Conservation (phyloP, 1,140 invertebrate species). For the Acromyrmex echinatior region DNA sequence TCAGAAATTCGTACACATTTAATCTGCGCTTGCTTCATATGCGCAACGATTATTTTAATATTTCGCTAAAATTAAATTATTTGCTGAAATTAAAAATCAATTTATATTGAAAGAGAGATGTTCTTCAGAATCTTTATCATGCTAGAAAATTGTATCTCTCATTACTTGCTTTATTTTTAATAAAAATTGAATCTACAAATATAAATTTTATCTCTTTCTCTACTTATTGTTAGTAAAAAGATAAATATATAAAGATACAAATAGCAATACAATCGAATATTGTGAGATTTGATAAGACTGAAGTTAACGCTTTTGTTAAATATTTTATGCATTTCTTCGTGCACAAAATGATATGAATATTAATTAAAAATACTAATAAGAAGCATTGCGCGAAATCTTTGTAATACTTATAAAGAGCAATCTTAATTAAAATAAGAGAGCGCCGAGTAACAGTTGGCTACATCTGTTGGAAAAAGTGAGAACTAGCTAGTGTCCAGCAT, state of each 20-base stretch:
- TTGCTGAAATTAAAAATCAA: background rate
- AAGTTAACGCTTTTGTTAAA: background rate
- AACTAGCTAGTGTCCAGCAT: slow-evolving; percentile 73
- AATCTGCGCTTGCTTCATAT: background rate
- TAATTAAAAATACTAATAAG: background rate
- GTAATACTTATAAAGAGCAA: background rate
- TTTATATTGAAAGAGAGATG: background rate
- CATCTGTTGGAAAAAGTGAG: slow-evolving; percentile 74
- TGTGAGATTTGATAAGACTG: background rate
- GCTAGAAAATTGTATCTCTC: background rate
- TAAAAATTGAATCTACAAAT: background rate
- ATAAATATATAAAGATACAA: background rate
- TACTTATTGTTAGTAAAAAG: background rate
- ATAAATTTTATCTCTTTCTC: background rate
- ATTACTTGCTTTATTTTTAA: background rate
- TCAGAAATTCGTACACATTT: slow-evolving; percentile 7
- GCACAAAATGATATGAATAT: background rate
- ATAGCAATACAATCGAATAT: background rate
- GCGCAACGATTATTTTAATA: background rate
- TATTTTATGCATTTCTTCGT: background rate
- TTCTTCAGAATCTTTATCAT: background rate
- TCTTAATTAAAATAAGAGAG: slow-evolving; percentile 26
- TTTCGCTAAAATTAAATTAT: background rate
- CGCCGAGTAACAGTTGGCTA: slow-evolving; percentile 68
- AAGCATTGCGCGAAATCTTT: background rate